Evolutionary conservation across 2,888 invertebrate species (phyloP).

Genomic region (Chalcosyrphus nemorum): DNA sequence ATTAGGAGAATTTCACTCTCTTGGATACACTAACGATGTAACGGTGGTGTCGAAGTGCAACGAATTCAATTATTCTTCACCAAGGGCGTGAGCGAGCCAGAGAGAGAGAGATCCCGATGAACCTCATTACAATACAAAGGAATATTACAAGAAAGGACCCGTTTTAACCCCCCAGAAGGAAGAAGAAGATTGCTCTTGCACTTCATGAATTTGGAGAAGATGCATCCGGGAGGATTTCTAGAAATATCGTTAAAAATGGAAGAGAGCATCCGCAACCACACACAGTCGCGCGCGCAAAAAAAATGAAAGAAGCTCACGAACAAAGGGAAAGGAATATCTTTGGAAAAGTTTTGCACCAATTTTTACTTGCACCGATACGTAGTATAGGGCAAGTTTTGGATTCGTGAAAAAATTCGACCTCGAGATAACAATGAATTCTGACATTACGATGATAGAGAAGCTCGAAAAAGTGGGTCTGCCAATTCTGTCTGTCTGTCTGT

Average conservation of each 20-base stretch:
- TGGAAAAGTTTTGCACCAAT: slow-evolving; percentile 32
- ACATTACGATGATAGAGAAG: too few relatives aligned
- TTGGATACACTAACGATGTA: slow-evolving; percentile 50
- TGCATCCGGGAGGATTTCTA: slow-evolving; percentile 41
- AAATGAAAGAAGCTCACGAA: too few relatives aligned
- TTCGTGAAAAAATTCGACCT: too few relatives aligned
- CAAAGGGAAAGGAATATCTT: background rate
- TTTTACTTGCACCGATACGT: background rate
- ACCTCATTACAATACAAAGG: slow-evolving; percentile 57
- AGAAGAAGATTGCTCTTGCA: slow-evolving; percentile 32
- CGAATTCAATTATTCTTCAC: slow-evolving; percentile 57
- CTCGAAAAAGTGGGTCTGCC: too few relatives aligned
- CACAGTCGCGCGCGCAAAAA: too few relatives aligned
- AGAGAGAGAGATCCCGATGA: slow-evolving; percentile 57
- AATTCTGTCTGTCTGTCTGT: too few relatives aligned
- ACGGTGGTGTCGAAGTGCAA: slow-evolving; percentile 58
- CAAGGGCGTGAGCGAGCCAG: too few relatives aligned
- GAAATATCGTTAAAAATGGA: slow-evolving; percentile 32
- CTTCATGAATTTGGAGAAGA: slow-evolving; percentile 32
- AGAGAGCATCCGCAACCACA: slow-evolving; percentile 17
- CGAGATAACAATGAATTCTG: too few relatives aligned
- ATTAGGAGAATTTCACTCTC: background rate
- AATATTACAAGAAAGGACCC: slow-evolving; percentile 23
- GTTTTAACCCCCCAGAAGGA: background rate
- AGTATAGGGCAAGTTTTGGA: too few relatives aligned